Evolutionary conservation across 2,113 vertebrate species (phyloP), one percentile per base, ranked within the genome.

Genomic region (Epinephelus fuscoguttatus): DNA sequence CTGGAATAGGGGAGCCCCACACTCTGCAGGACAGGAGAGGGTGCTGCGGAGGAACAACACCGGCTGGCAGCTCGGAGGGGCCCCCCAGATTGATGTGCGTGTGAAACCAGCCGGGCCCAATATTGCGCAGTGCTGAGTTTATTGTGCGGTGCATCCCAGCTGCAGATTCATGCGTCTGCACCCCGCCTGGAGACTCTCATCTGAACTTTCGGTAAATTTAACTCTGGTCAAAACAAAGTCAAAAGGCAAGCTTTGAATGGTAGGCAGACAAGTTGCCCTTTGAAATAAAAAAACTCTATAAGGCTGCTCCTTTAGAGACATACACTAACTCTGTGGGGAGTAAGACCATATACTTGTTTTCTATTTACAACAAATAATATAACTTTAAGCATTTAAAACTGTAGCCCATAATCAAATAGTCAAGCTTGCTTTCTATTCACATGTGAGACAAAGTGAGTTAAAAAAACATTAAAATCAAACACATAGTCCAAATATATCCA

Each of bases 41-140:
- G 47, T 61, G 63, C 71, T 80, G 37, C 79, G 63, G 70, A 55
- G 88, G 67, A 90, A 88, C 84, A 84, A 81, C 88, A 89, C 82
- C 55, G 47, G 57, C 73, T 87, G 92, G 78, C 89, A 89, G 85
- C 70, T 71, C 68, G 81, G 70, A 64, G 85, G 89, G 85, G 70
- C 85, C 80, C 61, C 37, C 0, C 70, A 88, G 91, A 93, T 91
- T 92, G 83, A 94, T 90, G 90, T 84, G 45, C 19, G 73, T 92
- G 92, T 95, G 87, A 94, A 92, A 79, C 57, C 75, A 40, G 75
- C 61, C 56, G 69, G 61, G 75, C 50, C 27, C 67, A 75, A 82
- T 75, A 81, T 82, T 37, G 82, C 30, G 49, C 71, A 63, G 66
- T 12, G 45, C 18, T 27, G 12, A 61, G 70, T 62, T 72, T 30